A percentile compares a stretch with the other conserved stretches of the same genome.
Conservation (phyloP, 2,113 vertebrate genomes). For the Serilophus lunatus region DNA sequence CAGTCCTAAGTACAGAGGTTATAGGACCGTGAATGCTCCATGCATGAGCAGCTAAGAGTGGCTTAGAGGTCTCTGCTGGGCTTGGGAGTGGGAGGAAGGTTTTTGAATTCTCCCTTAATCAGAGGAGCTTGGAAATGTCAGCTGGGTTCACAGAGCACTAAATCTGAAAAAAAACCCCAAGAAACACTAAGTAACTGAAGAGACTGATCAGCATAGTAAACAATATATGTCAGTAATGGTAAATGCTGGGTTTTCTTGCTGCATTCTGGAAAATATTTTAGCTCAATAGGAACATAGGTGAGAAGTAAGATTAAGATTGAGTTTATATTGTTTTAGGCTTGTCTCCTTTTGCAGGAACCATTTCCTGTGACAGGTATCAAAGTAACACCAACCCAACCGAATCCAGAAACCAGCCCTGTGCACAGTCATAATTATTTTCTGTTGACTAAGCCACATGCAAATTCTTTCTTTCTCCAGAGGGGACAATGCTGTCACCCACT, state of each 20-base stretch:
- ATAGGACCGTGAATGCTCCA: neutral
- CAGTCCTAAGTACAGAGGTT: neutral
- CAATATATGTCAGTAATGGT: neutral
- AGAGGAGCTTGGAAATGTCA: neutral
- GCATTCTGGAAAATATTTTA: neutral
- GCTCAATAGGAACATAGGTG: neutral
- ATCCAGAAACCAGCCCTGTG: neutral
- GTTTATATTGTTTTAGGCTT: neutral
- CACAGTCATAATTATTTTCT: neutral
- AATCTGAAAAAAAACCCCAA: neutral
- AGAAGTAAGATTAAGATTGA: neutral
- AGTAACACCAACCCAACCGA: rapidly evolving
- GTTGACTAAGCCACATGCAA: neutral
- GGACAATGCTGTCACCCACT: neutral
- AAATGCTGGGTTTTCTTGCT: neutral
- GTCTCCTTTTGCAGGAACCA: neutral
- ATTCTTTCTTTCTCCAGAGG: neutral
- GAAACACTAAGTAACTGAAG: neutral
- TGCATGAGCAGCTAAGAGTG: neutral
- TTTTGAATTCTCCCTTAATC: neutral
- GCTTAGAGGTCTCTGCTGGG: neutral
- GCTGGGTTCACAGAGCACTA: neutral
- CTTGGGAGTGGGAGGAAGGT: neutral
- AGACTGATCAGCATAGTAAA: neutral
- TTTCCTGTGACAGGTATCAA: neutral